These are phyloP conservation scores for Scaptomyza cyrtandrae DNA, from an alignment of 2,888 invertebrate genomes.

Conservation along the genomic window DNA sequence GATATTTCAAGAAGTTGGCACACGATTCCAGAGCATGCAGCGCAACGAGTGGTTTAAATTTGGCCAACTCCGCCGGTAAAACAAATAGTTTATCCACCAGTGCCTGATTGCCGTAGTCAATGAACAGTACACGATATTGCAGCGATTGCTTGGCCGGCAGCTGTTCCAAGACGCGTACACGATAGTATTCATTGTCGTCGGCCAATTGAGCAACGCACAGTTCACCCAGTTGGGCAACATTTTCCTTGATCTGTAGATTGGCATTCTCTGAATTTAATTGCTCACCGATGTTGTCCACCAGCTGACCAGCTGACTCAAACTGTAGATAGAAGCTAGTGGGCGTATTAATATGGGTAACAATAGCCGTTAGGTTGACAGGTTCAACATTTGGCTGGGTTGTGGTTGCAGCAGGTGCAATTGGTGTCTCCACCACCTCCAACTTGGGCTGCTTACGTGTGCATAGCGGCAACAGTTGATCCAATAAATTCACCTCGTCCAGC, in stretches of 20 bases:
- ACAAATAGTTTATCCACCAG: constrained; percentile 86
- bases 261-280: constrained; percentile 58
- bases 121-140: constrained; percentile 89
- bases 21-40: constrained; percentile 87
- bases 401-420: constrained; percentile 33
- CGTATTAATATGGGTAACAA: constrained; percentile 89
- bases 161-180: constrained; percentile 91
- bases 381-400: constrained; percentile 33
- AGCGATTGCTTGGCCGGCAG: constrained; percentile 83
- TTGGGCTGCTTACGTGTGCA: constrained; percentile 83
- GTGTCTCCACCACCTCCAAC: constrained; percentile 3
- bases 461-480: constrained; percentile 86
- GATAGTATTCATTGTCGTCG: constrained; percentile 93
- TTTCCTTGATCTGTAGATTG: constrained; percentile 73
- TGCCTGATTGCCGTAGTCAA: constrained; percentile 89
- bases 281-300: constrained; percentile 45
- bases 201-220: constrained; percentile 91
- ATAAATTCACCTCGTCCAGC: constrained; percentile 87
- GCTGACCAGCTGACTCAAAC: constrained; percentile 85
- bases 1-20: constrained; percentile 83
- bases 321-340: constrained; percentile 92
- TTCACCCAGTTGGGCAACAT: constrained; percentile 82
- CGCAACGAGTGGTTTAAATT: constrained; percentile 86
- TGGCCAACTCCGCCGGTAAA: constrained; percentile 87
- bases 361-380: constrained; percentile 84